These are phyloP conservation scores for Lepidocolaptes lacrymiger DNA, from an alignment of 2,797 vertebrate species.

Conservation along the genomic window DNA sequence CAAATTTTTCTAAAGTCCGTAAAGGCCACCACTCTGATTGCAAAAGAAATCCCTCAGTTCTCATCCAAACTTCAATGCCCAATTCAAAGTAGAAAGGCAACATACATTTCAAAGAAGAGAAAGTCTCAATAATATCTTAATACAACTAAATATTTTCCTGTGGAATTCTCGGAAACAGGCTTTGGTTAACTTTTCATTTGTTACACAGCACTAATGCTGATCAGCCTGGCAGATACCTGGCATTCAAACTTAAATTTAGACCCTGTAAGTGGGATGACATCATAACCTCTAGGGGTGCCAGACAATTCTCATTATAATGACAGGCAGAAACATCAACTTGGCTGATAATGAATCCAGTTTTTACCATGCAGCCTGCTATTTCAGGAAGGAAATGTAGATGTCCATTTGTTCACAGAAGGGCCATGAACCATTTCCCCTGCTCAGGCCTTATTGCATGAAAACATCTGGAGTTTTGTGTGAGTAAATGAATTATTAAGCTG, in stretches of 20 bases:
- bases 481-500: not conserved
- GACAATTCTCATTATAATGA: not conserved
- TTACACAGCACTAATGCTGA: not conserved
- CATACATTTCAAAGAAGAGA: not conserved
- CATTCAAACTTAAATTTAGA: not conserved
- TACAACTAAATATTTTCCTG: not conserved
- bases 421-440: not conserved
- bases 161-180: not conserved
- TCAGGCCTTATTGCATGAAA: not conserved
- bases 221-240: not conserved
- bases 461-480: not conserved
- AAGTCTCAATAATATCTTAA: not conserved
- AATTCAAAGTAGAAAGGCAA: not conserved
- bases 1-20: not conserved
- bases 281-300: not conserved
- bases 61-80: not conserved
- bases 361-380: not conserved
- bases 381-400: not conserved
- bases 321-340: not conserved
- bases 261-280: not conserved
- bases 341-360: not conserved
- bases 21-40: not conserved
- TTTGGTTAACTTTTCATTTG: not conserved
- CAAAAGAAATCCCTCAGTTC: not conserved
- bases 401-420: not conserved